phyloP scores from a whole-genome alignment of 1,140 invertebrate genomes.

The Lethrus apterus region DNA sequence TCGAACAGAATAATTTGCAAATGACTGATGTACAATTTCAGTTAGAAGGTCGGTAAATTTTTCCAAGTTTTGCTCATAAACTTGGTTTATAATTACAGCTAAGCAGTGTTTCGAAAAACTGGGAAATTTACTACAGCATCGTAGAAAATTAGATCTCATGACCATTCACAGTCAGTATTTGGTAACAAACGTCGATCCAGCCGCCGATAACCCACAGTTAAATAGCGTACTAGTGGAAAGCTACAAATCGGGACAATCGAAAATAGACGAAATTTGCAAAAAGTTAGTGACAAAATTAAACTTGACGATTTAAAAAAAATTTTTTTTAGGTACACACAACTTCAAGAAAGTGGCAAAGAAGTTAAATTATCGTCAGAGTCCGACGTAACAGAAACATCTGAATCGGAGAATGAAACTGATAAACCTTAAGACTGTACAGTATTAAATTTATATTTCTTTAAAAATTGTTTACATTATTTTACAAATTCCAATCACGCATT shows the following conservation, averaged over 20 bases:
- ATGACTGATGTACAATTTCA: conserved; percentile 39
- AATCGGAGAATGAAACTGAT: no score
- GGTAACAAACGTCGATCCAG: conserved; percentile 48
- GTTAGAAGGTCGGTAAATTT: conserved; percentile 40
- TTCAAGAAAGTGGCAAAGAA: conserved; percentile 4
- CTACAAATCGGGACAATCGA: conserved; percentile 39
- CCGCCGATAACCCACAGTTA: conserved; percentile 41
- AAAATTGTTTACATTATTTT: not conserved
- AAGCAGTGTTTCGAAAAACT: conserved; percentile 47
- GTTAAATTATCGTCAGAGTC: conserved; percentile 2
- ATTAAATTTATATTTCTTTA: not conserved
- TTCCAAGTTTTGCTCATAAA: conserved; percentile 14
- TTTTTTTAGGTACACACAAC: conserved; percentile 5
- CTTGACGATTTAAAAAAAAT: no score
- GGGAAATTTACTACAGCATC: conserved; percentile 45
- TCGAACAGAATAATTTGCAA: conserved; percentile 39
- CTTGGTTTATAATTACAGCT: conserved; percentile 38
- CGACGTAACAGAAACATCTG: no score
- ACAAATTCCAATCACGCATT: no score
- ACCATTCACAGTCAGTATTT: conserved; percentile 42
- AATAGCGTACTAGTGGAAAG: conserved; percentile 43
- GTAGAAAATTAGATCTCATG: conserved; percentile 48
- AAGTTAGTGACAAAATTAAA: no score
- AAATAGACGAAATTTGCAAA: conserved; percentile 45
- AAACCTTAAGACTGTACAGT: no score